phyloP scores from a whole-genome alignment of 30 jellyfish, hydroid and myxozoan species.

The Hydra vulgaris region DNA sequence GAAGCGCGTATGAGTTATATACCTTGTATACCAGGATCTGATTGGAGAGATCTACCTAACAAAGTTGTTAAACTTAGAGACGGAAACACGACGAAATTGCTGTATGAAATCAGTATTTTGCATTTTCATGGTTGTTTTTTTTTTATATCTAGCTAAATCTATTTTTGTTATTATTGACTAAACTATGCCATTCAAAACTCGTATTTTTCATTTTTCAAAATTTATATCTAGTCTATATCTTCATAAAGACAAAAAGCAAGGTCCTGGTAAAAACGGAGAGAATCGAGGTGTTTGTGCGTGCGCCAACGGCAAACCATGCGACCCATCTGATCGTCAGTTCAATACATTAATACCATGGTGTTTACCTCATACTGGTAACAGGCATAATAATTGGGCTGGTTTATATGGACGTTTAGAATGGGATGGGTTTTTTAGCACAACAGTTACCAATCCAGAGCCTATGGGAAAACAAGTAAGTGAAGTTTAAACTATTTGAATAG shows the following conservation, averaged over 20 bases:
- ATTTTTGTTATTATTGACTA: too few species aligned
- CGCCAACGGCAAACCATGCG: constrained; percentile 79
- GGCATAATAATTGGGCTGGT: constrained; percentile 97
- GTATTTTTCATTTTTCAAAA: too few species aligned
- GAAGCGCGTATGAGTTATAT: constrained; percentile 86
- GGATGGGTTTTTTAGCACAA: constrained; percentile 94
- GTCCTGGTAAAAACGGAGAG: constrained; percentile 55
- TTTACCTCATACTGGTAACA: constrained; percentile 85
- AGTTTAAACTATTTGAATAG: too few species aligned
- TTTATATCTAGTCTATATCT: constrained; percentile 49
- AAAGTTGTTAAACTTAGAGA: constrained; percentile 63
- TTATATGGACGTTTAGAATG: constrained; percentile 92
- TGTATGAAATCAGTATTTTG: constrained; percentile 41
- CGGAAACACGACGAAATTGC: constrained; percentile 50
- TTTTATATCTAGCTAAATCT: background rate
- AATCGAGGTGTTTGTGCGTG: constrained; percentile 95
- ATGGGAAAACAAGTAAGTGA: constrained; percentile 89
- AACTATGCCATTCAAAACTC: too few species aligned
- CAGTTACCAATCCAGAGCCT: constrained; percentile 96
- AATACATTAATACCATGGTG: constrained; percentile 94
- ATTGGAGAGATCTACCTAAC: constrained; percentile 93
- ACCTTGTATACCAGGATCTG: constrained; percentile 88
- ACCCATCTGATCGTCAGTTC: constrained; percentile 81
- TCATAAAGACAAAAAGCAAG: constrained; percentile 75
- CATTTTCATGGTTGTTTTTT: background rate